Percentiles rank a stretch among this genome's conserved stretches.
Evolutionary conservation across 1,140 invertebrate genomes (phyloP).

Genomic region (Metaphire vulgaris): DNA sequence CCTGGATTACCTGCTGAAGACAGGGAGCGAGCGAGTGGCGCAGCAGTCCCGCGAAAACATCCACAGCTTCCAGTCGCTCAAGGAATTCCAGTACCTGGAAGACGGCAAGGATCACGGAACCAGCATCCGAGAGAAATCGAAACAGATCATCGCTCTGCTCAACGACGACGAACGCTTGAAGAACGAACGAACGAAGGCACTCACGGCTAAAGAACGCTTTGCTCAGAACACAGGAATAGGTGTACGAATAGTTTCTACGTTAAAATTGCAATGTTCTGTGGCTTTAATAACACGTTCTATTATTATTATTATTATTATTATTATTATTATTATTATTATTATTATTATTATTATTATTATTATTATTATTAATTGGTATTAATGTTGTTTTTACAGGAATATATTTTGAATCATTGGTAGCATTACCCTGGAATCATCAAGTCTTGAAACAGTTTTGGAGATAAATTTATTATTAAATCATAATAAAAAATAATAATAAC

Average conservation of each 20-base stretch:
- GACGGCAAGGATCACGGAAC: constrained; percentile 97
- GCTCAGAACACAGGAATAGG: constrained; percentile 46
- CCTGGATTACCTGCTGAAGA: constrained; percentile 94
- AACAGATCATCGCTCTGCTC: constrained; percentile 86
- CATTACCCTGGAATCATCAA: too few relatives aligned
- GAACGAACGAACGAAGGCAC: constrained; percentile 86
- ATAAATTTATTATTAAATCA: too few relatives aligned
- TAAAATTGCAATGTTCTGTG: background rate
- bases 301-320: background rate
- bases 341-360: too few relatives aligned
- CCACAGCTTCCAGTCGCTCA: constrained; percentile 94
- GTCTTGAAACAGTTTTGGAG: too few relatives aligned
- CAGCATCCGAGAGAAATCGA: constrained; percentile 97
- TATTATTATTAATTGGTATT: too few relatives aligned
- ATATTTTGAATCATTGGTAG: too few relatives aligned
- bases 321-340: background rate
- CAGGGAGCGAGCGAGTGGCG: constrained; percentile 87
- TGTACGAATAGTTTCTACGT: too few relatives aligned
- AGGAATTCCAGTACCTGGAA: constrained; percentile 95
- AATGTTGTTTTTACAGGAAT: too few relatives aligned
- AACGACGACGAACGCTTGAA: constrained; percentile 93
- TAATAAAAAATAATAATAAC: too few relatives aligned
- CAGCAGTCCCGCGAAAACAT: constrained; percentile 99
- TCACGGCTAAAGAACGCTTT: constrained; percentile 82
- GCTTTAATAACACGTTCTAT: background rate